These are phyloP conservation scores for Cepaea nemoralis DNA, from an alignment of 1,140 invertebrate genomes.

Conservation along the genomic window DNA sequence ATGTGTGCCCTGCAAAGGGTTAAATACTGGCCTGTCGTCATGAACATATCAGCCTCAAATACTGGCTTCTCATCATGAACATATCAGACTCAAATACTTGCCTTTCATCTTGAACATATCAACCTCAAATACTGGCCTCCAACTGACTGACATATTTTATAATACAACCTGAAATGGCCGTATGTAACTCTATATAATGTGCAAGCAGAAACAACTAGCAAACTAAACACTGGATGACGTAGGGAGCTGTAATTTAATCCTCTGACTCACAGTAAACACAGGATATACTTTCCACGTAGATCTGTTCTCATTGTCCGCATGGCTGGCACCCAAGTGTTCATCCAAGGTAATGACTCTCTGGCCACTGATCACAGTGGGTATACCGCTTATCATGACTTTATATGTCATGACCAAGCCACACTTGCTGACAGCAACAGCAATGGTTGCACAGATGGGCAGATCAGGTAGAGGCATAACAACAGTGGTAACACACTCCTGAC, in stretches of 20 bases:
- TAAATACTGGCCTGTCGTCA: too few relatives aligned
- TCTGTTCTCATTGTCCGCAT: background rate
- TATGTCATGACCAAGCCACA: constrained; percentile 58
- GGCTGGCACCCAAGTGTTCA: background rate
- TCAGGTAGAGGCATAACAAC: constrained; percentile 55
- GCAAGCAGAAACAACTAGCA: too few relatives aligned
- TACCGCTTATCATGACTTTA: constrained; percentile 51
- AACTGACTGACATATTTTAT: too few relatives aligned
- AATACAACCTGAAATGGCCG: too few relatives aligned
- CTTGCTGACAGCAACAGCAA: constrained; percentile 54
- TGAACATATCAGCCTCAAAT: too few relatives aligned
- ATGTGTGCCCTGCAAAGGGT: too few relatives aligned
- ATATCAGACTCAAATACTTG: too few relatives aligned
- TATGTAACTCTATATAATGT: too few relatives aligned
- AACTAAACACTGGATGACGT: constrained; percentile 38
- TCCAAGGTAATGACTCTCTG: constrained; percentile 47
- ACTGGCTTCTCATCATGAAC: too few relatives aligned
- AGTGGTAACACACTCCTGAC: constrained; percentile 56
- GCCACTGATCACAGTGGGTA: constrained; percentile 56
- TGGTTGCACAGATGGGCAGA: constrained; percentile 59
- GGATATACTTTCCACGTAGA: constrained; percentile 43
- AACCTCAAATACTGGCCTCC: too few relatives aligned
- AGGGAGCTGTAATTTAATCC: constrained; percentile 66
- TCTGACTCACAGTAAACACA: constrained; percentile 68
- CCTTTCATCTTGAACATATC: too few relatives aligned